Conservation (phyloP, 2,797 vertebrate genomes). For the Ctenochaetus hawaiiensis region DNA sequence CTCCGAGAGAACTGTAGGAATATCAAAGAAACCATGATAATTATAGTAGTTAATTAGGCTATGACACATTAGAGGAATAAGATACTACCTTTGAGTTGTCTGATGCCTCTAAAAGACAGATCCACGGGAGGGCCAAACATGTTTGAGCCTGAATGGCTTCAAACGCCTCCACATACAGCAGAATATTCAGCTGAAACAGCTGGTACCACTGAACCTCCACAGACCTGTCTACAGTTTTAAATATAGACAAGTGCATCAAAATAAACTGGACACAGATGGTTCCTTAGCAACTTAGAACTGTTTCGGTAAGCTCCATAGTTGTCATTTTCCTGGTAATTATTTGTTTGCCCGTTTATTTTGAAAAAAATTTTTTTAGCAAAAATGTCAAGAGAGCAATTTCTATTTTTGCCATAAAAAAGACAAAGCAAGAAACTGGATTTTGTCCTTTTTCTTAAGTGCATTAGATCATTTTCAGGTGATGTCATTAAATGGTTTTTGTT, state of each 20-base stretch:
- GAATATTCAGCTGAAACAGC: not conserved
- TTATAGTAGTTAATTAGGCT: not conserved
- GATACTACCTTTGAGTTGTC: constrained; percentile 30
- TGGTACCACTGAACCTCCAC: not conserved
- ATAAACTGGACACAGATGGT: no score
- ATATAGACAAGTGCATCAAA: constrained; percentile 10
- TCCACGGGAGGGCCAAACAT: constrained; percentile 85
- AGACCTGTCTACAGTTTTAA: not conserved
- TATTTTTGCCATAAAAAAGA: no score
- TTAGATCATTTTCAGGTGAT: no score
- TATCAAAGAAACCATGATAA: not conserved
- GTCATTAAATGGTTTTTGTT: no score
- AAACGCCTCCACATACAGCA: not conserved
- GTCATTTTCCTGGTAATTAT: no score
- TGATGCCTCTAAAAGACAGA: constrained; percentile 85
- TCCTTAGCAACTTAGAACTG: no score
- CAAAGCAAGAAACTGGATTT: no score
- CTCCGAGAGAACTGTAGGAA: not conserved
- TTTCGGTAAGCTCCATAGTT: no score
- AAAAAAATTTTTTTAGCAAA: no score
- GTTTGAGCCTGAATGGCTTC: constrained; percentile 18
- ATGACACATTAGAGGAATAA: not conserved
- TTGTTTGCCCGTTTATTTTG: no score
- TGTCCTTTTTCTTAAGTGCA: no score
- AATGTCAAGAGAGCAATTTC: no score